Evolutionary conservation across 2,888 invertebrate genomes (phyloP), one percentile per base, ranked within the genome.

Genomic region (Sarcophaga caerulescens): DNA sequence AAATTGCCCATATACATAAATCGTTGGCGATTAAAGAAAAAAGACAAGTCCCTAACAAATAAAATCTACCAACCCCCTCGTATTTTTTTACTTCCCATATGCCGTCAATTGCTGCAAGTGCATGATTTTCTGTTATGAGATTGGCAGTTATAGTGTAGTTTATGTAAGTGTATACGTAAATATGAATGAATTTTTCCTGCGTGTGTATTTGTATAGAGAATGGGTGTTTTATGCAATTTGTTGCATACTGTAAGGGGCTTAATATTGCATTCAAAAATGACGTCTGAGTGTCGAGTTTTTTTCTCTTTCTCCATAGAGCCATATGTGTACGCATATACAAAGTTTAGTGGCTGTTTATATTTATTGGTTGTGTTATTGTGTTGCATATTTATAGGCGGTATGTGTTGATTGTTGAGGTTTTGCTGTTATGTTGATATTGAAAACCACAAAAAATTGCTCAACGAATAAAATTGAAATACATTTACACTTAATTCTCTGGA

Each of bases 381-480:
- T 52, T 52, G 52, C 52, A 52, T 52, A 52, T 52, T 52, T 52
- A 52, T 52, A 52, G 52, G 17, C 12, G 52, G 12, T 78, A 23
- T 65, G 66, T 65, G 60, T 59, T 63, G 23, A 77, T 60, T 62
- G 60, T 66, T 81, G 73, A 73, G 81, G 77, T 77, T 77, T 81
- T 14, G 59, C 45, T 69, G 68, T 69, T 81, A 63, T 76, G 77
- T 77, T 77, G 73, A 74, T 81, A 81, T 74, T 78, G 73, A 81
- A 52, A 85, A 74, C 85, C 85, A 69, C 77, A 81, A 81, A 52
- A 17, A 85, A 85, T 73, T 81, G 57, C 73, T 21, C 71, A 81
- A 73, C 25, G 52, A 62, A 77, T 85, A 19, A 57, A 81, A 74
- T 69, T 78, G 66, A 77, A 83, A 85, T 80, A 63, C n/a, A 66